A percentile compares a stretch with the other conserved stretches of the same genome.
Evolutionary conservation across 2,888 invertebrate genomes (phyloP).

Genomic region (Aporophyla lueneburgensis): DNA sequence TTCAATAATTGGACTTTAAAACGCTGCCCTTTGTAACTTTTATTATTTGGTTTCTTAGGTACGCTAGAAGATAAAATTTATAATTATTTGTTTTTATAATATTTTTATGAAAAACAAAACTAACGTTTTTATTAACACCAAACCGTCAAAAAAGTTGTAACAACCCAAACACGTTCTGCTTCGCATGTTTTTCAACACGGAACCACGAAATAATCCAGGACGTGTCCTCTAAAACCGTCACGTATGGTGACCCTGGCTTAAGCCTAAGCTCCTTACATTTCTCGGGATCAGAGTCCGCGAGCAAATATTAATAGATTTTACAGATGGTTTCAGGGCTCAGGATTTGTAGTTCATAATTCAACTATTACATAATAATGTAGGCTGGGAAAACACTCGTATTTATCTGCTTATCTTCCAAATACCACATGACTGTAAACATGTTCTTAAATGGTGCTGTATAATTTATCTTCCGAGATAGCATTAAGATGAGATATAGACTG

Average conservation of each 20-base stretch:
- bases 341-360: constrained; percentile 21
- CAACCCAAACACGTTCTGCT: neutral
- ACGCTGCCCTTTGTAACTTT: no score
- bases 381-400: neutral
- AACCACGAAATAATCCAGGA: constrained; percentile 22
- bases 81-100: no score
- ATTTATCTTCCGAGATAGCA: neutral
- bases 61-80: no score
- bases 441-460: neutral
- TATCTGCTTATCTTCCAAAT: neutral
- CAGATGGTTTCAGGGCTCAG: constrained; percentile 20
- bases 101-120: neutral
- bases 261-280: constrained; percentile 58
- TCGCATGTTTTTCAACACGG: constrained; percentile 18
- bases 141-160: neutral
- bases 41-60: no score
- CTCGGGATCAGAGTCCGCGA: constrained; percentile 33
- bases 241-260: constrained; percentile 45
- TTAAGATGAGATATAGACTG: no score
- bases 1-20: no score
- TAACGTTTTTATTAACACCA: neutral
- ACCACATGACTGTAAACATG: neutral
- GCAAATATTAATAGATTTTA: constrained; percentile 63
- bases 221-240: constrained; percentile 38
- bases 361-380: neutral